Percentiles rank a stretch among this genome's conserved stretches.
Conservation (phyloP, 2,797 vertebrate genomes). For the Pseudochirops cupreus region DNA sequence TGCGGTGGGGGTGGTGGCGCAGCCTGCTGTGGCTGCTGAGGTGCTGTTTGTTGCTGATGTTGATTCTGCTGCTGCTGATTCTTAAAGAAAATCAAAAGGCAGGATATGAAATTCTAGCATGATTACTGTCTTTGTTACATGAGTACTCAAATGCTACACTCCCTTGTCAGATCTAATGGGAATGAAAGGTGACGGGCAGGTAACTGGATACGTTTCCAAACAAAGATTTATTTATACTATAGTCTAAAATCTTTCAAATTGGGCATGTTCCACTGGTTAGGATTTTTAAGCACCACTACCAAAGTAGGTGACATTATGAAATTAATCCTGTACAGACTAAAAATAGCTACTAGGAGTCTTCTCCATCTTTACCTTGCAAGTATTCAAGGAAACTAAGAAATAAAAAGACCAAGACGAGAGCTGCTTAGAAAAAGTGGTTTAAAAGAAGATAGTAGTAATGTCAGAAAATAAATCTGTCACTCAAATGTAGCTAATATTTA, state of each 20-base stretch:
- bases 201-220: background rate
- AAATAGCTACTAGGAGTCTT: background rate
- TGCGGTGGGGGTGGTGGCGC: slow-evolving; percentile 86
- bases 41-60: slow-evolving; percentile 86
- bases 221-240: background rate
- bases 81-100: slow-evolving; percentile 66
- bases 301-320: background rate
- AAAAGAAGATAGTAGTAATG: background rate
- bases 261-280: background rate
- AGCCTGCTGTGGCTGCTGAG: slow-evolving; percentile 90
- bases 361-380: background rate
- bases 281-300: background rate
- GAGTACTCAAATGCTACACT: background rate
- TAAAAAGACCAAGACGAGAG: background rate
- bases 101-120: background rate
- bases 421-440: slow-evolving; percentile 1
- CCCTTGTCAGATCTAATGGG: background rate
- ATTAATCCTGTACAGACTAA: background rate
- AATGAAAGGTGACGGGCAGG: background rate
- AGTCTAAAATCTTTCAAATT: background rate
- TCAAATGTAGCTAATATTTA: slow-evolving; percentile 3
- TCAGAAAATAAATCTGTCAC: background rate
- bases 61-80: slow-evolving; percentile 92
- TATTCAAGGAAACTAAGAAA: background rate
- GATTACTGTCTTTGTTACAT: background rate